These are phyloP conservation scores for Mobula birostris DNA, from an alignment of 2,113 vertebrate genomes.

Conservation along the genomic window DNA sequence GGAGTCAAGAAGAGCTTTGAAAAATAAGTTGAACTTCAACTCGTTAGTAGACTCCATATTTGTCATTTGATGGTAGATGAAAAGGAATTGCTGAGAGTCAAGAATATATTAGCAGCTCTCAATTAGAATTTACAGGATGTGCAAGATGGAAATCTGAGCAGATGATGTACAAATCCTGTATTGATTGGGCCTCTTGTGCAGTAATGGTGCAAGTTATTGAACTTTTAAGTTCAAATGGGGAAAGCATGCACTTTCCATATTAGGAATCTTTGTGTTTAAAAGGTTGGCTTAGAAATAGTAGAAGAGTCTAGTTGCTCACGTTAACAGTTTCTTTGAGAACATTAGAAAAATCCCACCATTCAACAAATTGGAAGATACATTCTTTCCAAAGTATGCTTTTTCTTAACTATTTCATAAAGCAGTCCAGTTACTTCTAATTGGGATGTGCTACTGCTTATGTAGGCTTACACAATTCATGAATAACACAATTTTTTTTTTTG, in stretches of 20 bases:
- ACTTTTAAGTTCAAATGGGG: not conserved
- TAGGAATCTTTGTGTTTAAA: not conserved
- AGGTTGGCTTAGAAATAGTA: not conserved
- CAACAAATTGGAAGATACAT: not conserved
- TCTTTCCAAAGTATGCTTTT: not conserved
- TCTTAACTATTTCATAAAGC: not conserved
- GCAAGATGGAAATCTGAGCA: not conserved
- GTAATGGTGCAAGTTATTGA: not conserved
- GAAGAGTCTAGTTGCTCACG: too few relatives aligned
- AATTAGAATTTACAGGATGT: not conserved
- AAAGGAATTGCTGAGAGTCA: not conserved
- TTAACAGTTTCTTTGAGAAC: too few relatives aligned
- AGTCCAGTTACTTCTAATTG: not conserved
- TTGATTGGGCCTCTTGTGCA: not conserved
- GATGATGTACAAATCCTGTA: not conserved
- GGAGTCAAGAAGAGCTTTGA: not conserved
- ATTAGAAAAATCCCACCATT: not conserved
- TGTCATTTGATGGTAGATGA: not conserved
- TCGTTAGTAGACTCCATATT: not conserved
- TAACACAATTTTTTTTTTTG: not conserved
- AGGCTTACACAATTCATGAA: not conserved
- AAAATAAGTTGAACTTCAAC: not conserved
- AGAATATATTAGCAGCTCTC: not conserved
- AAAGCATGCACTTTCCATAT: not conserved
- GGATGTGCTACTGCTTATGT: not conserved